These are phyloP conservation scores for Gambusia holbrooki DNA, from an alignment of 2,113 vertebrate species.

Conservation along the genomic window DNA sequence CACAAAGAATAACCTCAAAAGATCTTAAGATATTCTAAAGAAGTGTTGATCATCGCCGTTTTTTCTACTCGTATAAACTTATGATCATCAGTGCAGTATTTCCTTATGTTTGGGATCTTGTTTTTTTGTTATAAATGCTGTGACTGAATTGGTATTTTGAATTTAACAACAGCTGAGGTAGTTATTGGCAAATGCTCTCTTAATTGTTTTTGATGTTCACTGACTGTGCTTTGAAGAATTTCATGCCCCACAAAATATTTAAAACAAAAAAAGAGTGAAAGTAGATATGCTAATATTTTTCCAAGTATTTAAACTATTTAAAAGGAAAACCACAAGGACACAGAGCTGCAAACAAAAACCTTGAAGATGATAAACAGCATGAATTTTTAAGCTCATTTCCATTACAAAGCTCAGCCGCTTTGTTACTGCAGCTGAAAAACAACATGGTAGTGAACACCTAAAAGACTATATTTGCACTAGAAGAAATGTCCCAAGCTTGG, in stretches of 20 bases:
- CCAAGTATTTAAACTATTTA: constrained; percentile 53
- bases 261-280: constrained; percentile 28
- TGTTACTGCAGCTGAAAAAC: constrained; percentile 42
- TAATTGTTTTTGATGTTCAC: background rate
- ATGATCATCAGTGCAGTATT: background rate
- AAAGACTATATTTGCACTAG: constrained; percentile 24
- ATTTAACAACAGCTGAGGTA: background rate
- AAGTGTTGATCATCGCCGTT: background rate
- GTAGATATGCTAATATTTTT: constrained; percentile 32
- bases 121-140: background rate
- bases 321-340: constrained; percentile 50
- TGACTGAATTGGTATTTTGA: background rate
- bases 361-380: constrained; percentile 54
- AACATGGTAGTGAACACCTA: constrained; percentile 15
- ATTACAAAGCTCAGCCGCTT: constrained; percentile 47
- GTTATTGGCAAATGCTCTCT: constrained; percentile 1
- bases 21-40: no score
- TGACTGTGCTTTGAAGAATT: constrained; percentile 4
- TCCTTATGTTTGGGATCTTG: background rate
- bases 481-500: constrained; percentile 27
- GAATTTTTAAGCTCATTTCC: constrained; percentile 31
- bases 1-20: no score
- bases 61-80: background rate
- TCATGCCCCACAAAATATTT: constrained; percentile 19
- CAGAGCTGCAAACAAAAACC: constrained; percentile 35